Base-by-base conservation (phyloP, 2,888 invertebrate species). In the Lomographa bimaculata region DNA sequence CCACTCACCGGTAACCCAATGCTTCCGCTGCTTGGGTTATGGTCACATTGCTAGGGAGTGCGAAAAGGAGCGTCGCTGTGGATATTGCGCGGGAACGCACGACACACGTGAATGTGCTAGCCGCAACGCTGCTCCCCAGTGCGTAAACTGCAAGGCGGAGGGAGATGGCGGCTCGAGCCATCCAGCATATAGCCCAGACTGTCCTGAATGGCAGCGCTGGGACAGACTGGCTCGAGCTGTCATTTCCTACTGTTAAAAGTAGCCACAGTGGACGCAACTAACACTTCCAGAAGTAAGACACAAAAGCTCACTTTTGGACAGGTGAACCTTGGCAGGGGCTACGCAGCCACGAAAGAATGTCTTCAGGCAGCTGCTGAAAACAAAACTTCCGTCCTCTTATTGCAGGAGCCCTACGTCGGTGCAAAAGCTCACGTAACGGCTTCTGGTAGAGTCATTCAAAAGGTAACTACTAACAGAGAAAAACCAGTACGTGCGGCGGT, bases 121-220 rank as follows among this genome's bases (percentile, higher is more conserved):
- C 3, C 26, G 12, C 1, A 26, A 24, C n/a, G 10, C 10, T 1
- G 24, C 7, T 6, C 26, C 26, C 2, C 2, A 7, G 2, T 26
- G 26, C 11, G 6, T 7, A 1, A 26, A 12, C 7, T 26, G 26
- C 5, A 1, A 1, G 1, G 7, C 14, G 2, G 12, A 3, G 1
- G 8, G 8, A 6, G 2, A 4, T 3, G 1, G 5, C 2, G 8
- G 11, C 2, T 2, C 1, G 1, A 3, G 12, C 26, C 26, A 26
- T 14, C 26, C 26, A 1, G 26, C 26, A 2, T 14, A 26, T 14
- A 26, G 26, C 11, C 10, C 3, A 2, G 10, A 24, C 3, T 24
- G 24, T 10, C 24, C 24, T 2, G 24, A 24, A 10, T 26, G 26
- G 26, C 11, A 7, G 7, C 10, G 12, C 3, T 26, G 26, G 26